phyloP scores from a whole-genome alignment of 1,140 invertebrate species.

The Brachionus manjavacas region DNA sequence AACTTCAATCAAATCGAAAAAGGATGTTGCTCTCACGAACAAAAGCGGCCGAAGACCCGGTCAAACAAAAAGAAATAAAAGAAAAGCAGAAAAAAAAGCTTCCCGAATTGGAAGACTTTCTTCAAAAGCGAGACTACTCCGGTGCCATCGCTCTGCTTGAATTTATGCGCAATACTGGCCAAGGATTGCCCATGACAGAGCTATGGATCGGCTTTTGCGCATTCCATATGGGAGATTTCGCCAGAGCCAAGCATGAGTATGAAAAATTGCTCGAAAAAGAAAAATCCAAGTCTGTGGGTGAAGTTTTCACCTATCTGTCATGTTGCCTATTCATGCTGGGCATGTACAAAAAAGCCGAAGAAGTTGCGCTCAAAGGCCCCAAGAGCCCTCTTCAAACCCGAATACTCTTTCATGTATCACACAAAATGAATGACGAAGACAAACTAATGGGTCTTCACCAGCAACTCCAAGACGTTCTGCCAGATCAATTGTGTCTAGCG shows the following conservation, averaged over 20 bases:
- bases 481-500: slow-evolving; percentile 90
- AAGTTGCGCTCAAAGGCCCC: slow-evolving; percentile 52
- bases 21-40: slow-evolving; percentile 47
- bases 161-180: slow-evolving; percentile 62
- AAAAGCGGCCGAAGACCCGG: slow-evolving; percentile 46
- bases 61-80: slow-evolving; percentile 39
- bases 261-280: slow-evolving; percentile 53
- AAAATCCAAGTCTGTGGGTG: slow-evolving; percentile 49
- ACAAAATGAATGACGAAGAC: slow-evolving; percentile 83
- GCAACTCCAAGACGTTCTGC: slow-evolving; percentile 75
- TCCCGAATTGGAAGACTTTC: slow-evolving; percentile 82
- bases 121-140: slow-evolving; percentile 80
- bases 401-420: slow-evolving; percentile 83
- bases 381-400: slow-evolving; percentile 64
- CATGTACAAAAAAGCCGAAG: slow-evolving; percentile 67
- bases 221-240: slow-evolving; percentile 90
- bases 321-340: slow-evolving; percentile 93
- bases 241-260: slow-evolving; percentile 69
- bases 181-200: slow-evolving; percentile 64
- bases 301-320: slow-evolving; percentile 72
- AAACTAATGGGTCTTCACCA: slow-evolving; percentile 75
- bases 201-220: slow-evolving; percentile 87
- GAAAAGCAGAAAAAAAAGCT: slow-evolving; percentile 55
- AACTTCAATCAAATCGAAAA: neutral
- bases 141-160: slow-evolving; percentile 86